phyloP scores from a whole-genome alignment of 2,113 vertebrate species.

The Ammospiza caudacuta region DNA sequence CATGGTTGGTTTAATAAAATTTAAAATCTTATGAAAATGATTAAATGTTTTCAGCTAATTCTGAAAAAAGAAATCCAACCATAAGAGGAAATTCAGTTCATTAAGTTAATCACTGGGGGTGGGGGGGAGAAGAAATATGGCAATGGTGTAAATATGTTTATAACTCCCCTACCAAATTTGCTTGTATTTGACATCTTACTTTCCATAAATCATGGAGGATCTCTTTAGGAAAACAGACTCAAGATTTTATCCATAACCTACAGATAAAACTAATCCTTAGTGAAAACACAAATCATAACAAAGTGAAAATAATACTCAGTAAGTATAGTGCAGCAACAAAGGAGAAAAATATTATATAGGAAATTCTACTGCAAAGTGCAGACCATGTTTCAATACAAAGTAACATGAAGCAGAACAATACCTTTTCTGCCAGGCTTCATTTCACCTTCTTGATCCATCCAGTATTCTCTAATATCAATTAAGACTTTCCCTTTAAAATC shows the following conservation, averaged over 20 bases:
- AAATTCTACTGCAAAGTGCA: neutral
- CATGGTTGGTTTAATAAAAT: neutral
- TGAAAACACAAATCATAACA: neutral
- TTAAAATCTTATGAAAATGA: neutral
- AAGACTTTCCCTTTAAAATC: slow-evolving; percentile 97
- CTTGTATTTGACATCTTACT: neutral
- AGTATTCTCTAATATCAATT: slow-evolving; percentile 97
- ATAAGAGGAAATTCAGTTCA: neutral
- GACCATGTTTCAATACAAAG: neutral
- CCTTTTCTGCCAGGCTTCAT: slow-evolving; percentile 99
- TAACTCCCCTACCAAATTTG: neutral
- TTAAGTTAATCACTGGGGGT: neutral
- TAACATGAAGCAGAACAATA: slow-evolving; percentile 53
- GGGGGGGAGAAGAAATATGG: rapidly evolving
- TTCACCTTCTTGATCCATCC: slow-evolving; percentile 94
- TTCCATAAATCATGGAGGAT: neutral
- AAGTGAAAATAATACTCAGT: neutral
- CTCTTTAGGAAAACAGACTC: neutral
- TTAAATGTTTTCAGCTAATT: neutral
- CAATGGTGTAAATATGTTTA: neutral
- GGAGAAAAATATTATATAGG: neutral
- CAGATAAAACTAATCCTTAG: neutral
- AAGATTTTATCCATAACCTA: neutral
- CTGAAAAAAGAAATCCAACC: neutral
- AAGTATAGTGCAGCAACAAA: neutral